Base-by-base conservation (phyloP, 2,113 vertebrate genomes). In the Peromyscus maniculatus region DNA sequence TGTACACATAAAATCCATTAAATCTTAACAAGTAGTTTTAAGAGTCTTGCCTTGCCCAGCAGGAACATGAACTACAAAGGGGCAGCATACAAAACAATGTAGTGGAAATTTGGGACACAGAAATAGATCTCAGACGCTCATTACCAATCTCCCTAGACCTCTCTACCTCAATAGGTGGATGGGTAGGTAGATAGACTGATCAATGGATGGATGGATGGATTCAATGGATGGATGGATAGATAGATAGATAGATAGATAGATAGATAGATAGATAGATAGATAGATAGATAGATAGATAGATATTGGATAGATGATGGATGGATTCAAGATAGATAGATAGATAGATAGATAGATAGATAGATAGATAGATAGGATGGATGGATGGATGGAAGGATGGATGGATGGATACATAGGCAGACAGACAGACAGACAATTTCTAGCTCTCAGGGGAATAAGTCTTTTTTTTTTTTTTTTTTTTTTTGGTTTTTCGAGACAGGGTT, bases 41-140 rank as follows among this genome's bases (percentile, higher is more conserved):
- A 78, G 24, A 1, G 12, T n/a, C 39, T 95, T 92, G 24, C 16
- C 67, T n/a, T 91, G 3, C 33, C 55, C 13, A 33, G 26, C 82
- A 91, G 64, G 49, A 94, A 93, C 80, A 93, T 49, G 8, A 21
- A 49, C 39, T 21, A 7, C 64, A 92, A 97, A 97, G 46, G 31
- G 24, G 67, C 12, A 93, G n/a, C 66, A 93, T 55, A 43, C 69
- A 72, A 95, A 96, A 87, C 43, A 66, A 71, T 71, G 49, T 22
- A 78, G 26, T 19, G 46, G 36, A 89, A 21, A n/a, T 78, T 78
- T 57, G 24, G n/a, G 9, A 72, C 55, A 59, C 86, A 82, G 22
- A 89, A 64, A 67, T 12, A 62, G 22, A 78, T 77, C 22, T 89
- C 72, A 89, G 7, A 31, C 6, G 28, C 67, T 87, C 77, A 39